Base-by-base conservation (phyloP, 2,113 vertebrate genomes). In the Setophaga petechia region DNA sequence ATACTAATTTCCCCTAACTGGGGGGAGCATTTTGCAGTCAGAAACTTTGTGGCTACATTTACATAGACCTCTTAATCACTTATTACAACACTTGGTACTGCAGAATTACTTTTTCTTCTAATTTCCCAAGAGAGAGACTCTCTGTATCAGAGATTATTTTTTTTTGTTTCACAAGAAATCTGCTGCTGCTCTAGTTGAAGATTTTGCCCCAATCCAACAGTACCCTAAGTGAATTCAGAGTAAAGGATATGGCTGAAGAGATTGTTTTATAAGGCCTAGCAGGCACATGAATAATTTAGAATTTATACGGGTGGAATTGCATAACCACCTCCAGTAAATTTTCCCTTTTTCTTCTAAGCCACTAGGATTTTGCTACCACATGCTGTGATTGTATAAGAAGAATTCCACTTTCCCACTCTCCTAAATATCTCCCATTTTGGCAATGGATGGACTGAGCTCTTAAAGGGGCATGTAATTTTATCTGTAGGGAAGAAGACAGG, bases 211-310 rank as follows among this genome's bases (percentile, higher is more conserved):
- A 41, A 2, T 46, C 47, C 62, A 68, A 39, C 33, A 46, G 20
- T 49, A 31, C 6, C 46, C 8, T 55, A 73, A 90, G 33, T 68
- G 22, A 74, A 88, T 89, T 49, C 31, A n/a, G 71, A 87, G 57
- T 27, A 90, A 84, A 83, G 62, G 6, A 66, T 63, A 17, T 33
- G 33, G 28, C 12, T 95, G n/a, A 92, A 78, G 41, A 84, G 28
- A 75, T 54, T 84, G 84, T 67, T 47, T 87, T 81, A 17, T 57
- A 85, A 79, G 31, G 22, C 59, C 37, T 65, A 78, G 51, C 5
- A 79, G 84, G 57, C 84, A 43, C 51, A 83, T 77, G 67, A 87
- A 91, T 93, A 37, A 87, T 73, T 91, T 66, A 93, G 55, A 85
- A 73, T 76, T 83, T 39, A 55, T 55, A 87, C 0, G 3, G 39